Evolutionary conservation across 2,888 invertebrate species (phyloP).

Genomic region (Saturnia japonica): DNA sequence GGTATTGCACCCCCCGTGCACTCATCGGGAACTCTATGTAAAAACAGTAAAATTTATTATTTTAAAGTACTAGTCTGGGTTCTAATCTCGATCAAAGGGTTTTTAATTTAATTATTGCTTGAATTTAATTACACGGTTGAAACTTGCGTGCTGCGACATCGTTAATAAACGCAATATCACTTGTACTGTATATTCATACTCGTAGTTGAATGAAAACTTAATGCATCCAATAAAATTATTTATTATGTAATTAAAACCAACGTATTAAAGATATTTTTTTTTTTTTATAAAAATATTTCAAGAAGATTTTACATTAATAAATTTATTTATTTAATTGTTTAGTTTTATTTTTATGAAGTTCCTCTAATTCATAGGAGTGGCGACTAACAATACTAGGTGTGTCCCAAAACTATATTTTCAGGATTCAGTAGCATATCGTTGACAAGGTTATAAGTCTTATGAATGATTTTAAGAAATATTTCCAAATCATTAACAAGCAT

Average conservation of each 20-base stretch:
- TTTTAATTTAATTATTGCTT: conserved; percentile 27
- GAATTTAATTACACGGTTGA: conserved; percentile 25
- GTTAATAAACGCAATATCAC: conserved; percentile 21
- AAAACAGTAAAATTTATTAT: conserved; percentile 19
- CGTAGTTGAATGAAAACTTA: neutral
- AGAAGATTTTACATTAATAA: too few species aligned
- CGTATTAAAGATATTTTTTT: too few species aligned
- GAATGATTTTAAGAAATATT: too few species aligned
- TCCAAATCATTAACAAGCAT: too few species aligned
- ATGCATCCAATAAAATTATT: neutral
- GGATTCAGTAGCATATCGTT: too few species aligned
- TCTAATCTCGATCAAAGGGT: conserved; percentile 28
- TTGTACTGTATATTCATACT: neutral
- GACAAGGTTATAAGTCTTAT: too few species aligned
- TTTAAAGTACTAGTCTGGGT: conserved; percentile 21
- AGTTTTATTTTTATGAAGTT: too few species aligned
- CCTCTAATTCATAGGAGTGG: too few species aligned
- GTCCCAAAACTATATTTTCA: too few species aligned
- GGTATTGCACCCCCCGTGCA: conserved; percentile 9
- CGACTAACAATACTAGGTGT: too few species aligned
- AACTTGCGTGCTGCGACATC: conserved; percentile 24
- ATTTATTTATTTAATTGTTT: too few species aligned
- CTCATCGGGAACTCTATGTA: conserved; percentile 11
- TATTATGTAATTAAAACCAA: neutral
- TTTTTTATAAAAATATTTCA: too few species aligned